These are phyloP conservation scores for Stegastes partitus DNA, from an alignment of 2,113 vertebrate genomes.

Conservation along the genomic window DNA sequence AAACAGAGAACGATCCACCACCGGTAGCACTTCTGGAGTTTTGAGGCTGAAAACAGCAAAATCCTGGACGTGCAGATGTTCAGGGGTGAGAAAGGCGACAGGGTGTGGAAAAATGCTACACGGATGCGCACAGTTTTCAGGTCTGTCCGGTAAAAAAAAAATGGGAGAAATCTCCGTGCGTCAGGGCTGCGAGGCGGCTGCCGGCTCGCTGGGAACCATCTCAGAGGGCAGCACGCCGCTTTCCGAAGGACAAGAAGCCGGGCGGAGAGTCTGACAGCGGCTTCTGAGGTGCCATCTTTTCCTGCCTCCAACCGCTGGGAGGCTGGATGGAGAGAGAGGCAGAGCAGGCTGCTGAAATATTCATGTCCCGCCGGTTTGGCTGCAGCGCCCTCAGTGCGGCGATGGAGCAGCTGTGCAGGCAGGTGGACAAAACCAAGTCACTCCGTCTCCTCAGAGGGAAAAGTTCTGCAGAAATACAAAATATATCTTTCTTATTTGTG, in stretches of 20 bases:
- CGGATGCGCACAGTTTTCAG: conserved; percentile 55
- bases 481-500: background rate
- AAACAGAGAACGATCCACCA: conserved; percentile 2
- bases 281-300: conserved; percentile 79
- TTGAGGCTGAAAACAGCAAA: background rate
- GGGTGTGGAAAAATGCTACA: conserved; percentile 66
- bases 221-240: conserved; percentile 66
- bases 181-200: conserved; percentile 36
- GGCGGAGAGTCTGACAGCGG: conserved; percentile 62
- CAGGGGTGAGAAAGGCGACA: conserved; percentile 54
- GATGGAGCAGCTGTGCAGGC: conserved; percentile 15
- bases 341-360: conserved; percentile 52
- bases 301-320: conserved; percentile 73
- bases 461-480: background rate
- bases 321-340: conserved; percentile 39
- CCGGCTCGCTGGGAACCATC: conserved; percentile 64
- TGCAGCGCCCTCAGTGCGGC: conserved; percentile 59
- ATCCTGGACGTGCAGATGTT: conserved; percentile 73
- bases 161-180: conserved; percentile 15
- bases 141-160: conserved; percentile 20
- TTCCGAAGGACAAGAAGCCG: conserved; percentile 57
- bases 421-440: conserved; percentile 15
- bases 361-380: conserved; percentile 36
- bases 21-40: conserved; percentile 10
- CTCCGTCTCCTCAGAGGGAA: background rate